A percentile compares a stretch with the other conserved stretches of the same genome.
These are phyloP conservation scores for Phrynosoma blainvillii DNA, from an alignment of 2,113 vertebrate genomes.

Conservation along the genomic window DNA sequence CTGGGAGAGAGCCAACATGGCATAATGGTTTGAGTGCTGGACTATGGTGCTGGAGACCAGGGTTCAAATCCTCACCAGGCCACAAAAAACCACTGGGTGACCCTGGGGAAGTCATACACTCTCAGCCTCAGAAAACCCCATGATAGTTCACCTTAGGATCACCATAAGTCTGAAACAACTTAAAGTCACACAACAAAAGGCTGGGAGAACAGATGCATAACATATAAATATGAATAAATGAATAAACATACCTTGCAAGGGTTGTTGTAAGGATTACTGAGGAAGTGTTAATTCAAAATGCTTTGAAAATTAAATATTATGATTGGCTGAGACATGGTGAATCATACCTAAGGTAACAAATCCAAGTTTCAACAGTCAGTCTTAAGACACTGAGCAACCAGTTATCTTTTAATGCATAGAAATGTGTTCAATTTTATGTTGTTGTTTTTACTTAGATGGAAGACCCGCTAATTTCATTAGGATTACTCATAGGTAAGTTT, in stretches of 20 bases:
- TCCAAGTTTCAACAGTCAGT: background rate
- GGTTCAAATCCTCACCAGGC: no score
- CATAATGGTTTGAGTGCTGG: no score
- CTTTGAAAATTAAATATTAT: background rate
- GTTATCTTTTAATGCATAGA: background rate
- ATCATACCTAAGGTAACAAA: background rate
- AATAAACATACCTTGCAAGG: background rate
- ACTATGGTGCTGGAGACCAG: no score
- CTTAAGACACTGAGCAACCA: background rate
- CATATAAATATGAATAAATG: background rate
- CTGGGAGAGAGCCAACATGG: no score
- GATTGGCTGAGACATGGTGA: background rate
- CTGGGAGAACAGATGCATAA: background rate
- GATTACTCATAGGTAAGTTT: background rate
- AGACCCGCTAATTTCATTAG: background rate
- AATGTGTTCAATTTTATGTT: background rate
- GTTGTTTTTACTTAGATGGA: background rate
- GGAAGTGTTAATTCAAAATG: background rate
- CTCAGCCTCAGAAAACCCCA: no score
- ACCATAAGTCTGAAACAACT: no score
- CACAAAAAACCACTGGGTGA: no score
- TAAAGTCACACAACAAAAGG: no score
- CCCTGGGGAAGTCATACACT: no score
- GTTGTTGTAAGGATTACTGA: background rate
- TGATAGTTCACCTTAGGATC: no score